These are phyloP conservation scores for Heliornis fulica DNA, from an alignment of 2,113 vertebrate genomes.

Conservation along the genomic window DNA sequence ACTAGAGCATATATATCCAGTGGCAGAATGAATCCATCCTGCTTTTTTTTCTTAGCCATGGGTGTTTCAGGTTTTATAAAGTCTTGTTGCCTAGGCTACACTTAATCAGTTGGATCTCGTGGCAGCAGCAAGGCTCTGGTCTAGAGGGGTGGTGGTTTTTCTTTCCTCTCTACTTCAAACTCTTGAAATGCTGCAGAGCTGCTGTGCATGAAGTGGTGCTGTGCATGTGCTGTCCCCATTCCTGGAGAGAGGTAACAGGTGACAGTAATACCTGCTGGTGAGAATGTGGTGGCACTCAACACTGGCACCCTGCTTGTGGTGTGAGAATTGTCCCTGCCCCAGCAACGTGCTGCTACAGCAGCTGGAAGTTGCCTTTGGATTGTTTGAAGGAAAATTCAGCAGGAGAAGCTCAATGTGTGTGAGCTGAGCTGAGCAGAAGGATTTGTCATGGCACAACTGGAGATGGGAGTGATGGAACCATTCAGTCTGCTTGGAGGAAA, in stretches of 20 bases:
- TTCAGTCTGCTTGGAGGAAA: not conserved
- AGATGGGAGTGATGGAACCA: not conserved
- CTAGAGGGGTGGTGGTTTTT: not conserved
- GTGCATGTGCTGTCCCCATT: not conserved
- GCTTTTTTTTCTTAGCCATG: not conserved
- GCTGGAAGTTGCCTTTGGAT: not conserved
- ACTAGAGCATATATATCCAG: not conserved
- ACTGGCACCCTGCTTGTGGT: not conserved
- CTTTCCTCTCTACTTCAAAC: not conserved
- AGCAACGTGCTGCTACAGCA: not conserved
- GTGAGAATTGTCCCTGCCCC: not conserved
- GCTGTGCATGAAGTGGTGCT: not conserved
- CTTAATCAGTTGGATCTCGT: not conserved
- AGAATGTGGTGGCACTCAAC: accelerated
- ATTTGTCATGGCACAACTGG: not conserved
- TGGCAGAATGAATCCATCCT: not conserved
- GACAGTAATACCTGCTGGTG: accelerated
- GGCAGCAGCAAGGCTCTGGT: not conserved
- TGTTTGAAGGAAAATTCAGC: not conserved
- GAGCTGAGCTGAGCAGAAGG: not conserved
- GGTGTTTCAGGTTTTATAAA: not conserved
- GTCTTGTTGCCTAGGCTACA: not conserved
- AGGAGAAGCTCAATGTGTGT: not conserved
- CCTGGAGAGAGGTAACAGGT: not conserved
- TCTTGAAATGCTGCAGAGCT: not conserved